These are phyloP conservation scores for Philopedon plagiatum DNA, from an alignment of 2,888 invertebrate species.

Conservation along the genomic window DNA sequence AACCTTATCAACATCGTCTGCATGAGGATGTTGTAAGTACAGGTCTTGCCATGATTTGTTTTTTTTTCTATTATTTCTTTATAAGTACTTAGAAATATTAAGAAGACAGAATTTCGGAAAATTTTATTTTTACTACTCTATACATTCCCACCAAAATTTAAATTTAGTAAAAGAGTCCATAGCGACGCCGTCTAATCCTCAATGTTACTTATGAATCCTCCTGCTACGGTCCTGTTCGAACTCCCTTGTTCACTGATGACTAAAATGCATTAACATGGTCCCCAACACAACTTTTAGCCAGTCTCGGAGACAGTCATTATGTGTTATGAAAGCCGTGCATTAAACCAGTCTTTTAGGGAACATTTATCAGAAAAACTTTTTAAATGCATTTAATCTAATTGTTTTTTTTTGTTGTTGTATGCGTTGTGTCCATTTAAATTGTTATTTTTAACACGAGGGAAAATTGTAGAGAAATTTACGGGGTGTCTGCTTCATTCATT, in stretches of 20 bases:
- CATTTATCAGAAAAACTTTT: conserved; percentile 48
- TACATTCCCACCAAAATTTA: too few species aligned
- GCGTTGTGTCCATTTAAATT: conserved; percentile 55
- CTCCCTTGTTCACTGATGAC: conserved; percentile 62
- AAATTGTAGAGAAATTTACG: neutral
- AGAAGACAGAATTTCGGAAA: too few species aligned
- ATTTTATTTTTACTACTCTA: too few species aligned
- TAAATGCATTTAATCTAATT: conserved; percentile 45
- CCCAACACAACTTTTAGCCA: conserved; percentile 61
- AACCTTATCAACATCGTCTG: too few species aligned
- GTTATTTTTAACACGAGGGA: conserved; percentile 52
- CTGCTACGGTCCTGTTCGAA: conserved; percentile 1
- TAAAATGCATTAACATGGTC: conserved; percentile 67
- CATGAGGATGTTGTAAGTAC: too few species aligned
- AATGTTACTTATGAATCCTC: too few species aligned
- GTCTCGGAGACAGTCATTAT: conserved; percentile 65
- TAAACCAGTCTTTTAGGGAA: conserved; percentile 38
- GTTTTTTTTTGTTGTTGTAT: conserved; percentile 30
- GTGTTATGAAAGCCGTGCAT: conserved; percentile 61
- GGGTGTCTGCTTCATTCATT: too few species aligned
- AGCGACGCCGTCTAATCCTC: too few species aligned
- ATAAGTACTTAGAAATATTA: too few species aligned
- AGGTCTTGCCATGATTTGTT: too few species aligned
- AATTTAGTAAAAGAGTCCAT: too few species aligned
- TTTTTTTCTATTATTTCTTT: too few species aligned